Percentiles rank a stretch among this genome's conserved stretches.
Conservation (phyloP, 2,888 invertebrate species). For the Xylota segnis region DNA sequence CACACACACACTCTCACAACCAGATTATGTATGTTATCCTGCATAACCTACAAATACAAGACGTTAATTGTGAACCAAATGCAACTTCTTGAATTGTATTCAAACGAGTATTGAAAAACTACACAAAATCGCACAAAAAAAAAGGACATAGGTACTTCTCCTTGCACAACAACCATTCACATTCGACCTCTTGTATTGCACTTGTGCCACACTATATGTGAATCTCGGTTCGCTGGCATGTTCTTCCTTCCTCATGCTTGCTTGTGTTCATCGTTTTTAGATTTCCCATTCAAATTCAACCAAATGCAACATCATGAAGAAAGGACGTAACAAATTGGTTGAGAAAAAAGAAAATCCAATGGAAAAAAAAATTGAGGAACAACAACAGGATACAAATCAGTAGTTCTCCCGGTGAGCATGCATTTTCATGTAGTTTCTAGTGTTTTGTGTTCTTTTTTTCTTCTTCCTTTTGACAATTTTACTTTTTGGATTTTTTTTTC, state of each 20-base stretch:
- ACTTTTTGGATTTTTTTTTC: slow-evolving; percentile 35
- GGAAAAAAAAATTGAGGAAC: slow-evolving; percentile 28
- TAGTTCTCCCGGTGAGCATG: slow-evolving; percentile 55
- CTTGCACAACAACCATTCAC: slow-evolving; percentile 33
- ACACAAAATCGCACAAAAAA: not conserved
- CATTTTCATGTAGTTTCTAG: slow-evolving; percentile 41
- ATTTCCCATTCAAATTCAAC: slow-evolving; percentile 63
- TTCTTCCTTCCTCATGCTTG: slow-evolving; percentile 24
- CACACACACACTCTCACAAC: not conserved
- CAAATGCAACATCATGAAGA: slow-evolving; percentile 56
- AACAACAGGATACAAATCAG: slow-evolving; percentile 70
- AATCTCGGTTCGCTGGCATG: slow-evolving; percentile 25
- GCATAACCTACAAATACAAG: slow-evolving; percentile 23
- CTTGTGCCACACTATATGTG: slow-evolving; percentile 21
- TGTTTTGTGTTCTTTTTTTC: no score
- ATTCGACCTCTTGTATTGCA: slow-evolving; percentile 27
- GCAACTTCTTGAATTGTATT: slow-evolving; percentile 48
- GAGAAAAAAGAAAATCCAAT: slow-evolving; percentile 3
- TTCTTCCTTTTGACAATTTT: not conserved
- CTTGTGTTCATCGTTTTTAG: slow-evolving; percentile 39
- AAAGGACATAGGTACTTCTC: slow-evolving; percentile 1
- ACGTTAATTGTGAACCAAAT: slow-evolving; percentile 64
- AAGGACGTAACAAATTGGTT: slow-evolving; percentile 51
- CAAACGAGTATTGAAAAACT: slow-evolving; percentile 24
- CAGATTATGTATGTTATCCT: slow-evolving; percentile 2